Conservation (phyloP, 1,140 invertebrate species). For the Palaemon carinicauda region DNA sequence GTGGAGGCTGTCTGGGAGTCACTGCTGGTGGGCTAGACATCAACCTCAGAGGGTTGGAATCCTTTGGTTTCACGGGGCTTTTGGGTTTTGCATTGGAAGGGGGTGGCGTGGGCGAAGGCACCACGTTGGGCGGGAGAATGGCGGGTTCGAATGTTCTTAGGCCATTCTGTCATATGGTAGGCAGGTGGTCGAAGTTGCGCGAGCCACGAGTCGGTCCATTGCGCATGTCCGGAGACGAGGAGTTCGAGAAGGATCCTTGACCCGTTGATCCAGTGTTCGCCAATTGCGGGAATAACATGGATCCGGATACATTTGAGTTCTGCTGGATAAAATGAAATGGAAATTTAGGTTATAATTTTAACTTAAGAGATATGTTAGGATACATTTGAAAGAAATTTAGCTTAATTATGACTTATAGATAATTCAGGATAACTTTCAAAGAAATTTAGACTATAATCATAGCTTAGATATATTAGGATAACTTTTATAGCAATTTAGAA, state of each 20-base stretch:
- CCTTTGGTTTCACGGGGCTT: background rate
- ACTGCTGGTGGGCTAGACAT: background rate
- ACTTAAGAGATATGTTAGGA: too few species aligned
- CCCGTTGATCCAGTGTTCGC: conserved; percentile 25
- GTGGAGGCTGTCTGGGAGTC: background rate
- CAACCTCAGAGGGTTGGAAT: background rate
- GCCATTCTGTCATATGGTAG: conserved; percentile 50
- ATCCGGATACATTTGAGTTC: conserved; percentile 40
- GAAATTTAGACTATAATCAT: too few species aligned
- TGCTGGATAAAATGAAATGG: background rate
- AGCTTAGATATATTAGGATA: too few species aligned
- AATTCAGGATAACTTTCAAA: too few species aligned
- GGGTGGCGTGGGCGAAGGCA: conserved; percentile 24
- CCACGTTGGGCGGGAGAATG: background rate
- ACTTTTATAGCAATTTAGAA: too few species aligned
- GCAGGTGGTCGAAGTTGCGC: conserved; percentile 47
- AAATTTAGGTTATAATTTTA: background rate
- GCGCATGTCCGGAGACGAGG: conserved; percentile 46
- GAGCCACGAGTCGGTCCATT: conserved; percentile 18
- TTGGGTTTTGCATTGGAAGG: background rate
- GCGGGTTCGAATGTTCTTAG: background rate
- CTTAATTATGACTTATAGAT: too few species aligned
- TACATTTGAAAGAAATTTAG: too few species aligned
- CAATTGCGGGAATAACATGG: conserved; percentile 48
- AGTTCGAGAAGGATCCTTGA: conserved; percentile 30